Percentiles rank a stretch among this genome's conserved stretches.
Evolutionary conservation across 2,113 vertebrate genomes (phyloP).

Genomic region (Harpagus bidentatus): DNA sequence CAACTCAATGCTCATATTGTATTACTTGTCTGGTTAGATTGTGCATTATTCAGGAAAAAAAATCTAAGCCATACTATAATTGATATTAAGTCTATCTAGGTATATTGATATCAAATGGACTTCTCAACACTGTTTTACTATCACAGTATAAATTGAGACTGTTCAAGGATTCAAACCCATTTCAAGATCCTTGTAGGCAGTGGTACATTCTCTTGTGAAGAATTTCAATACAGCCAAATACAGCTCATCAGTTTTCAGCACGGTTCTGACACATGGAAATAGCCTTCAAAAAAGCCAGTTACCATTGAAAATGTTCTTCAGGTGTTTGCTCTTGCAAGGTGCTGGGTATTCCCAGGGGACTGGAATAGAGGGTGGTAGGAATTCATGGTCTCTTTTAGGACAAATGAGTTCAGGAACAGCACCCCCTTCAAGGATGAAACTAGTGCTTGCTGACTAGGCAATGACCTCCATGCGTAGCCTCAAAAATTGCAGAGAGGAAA

Average conservation of each 20-base stretch:
- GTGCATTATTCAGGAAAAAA: neutral
- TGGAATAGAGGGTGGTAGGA: neutral
- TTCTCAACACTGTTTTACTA: neutral
- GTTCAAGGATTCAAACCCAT: neutral
- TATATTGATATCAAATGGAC: neutral
- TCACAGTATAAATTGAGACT: neutral
- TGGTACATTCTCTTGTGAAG: neutral
- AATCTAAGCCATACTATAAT: neutral
- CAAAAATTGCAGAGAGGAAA: constrained; percentile 20
- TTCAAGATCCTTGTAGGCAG: neutral
- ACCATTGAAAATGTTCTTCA: neutral
- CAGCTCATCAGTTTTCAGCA: neutral
- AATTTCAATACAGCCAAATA: neutral
- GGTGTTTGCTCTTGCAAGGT: neutral
- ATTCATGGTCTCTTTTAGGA: neutral
- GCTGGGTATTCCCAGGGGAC: neutral
- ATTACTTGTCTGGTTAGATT: neutral
- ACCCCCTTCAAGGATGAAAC: neutral
- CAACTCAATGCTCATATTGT: neutral
- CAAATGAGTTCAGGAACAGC: neutral
- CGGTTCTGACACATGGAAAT: neutral
- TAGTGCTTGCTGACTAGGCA: neutral
- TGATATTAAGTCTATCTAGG: neutral
- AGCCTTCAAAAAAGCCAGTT: neutral
- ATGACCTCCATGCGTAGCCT: neutral